Conservation (phyloP, 1,140 invertebrate genomes). For the Arctopsyche grandis region DNA sequence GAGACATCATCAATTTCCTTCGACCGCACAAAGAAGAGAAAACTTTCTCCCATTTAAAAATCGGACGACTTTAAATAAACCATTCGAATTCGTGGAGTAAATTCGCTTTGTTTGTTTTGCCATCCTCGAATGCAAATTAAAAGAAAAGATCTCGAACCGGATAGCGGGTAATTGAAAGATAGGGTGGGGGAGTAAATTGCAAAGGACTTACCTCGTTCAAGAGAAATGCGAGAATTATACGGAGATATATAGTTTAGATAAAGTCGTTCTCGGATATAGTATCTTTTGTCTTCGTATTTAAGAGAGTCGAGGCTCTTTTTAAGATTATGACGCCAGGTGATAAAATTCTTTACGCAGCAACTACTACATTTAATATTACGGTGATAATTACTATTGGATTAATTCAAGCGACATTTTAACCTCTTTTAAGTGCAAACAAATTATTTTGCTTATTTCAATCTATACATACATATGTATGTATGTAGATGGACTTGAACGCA, state of each 20-base stretch:
- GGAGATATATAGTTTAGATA: constrained; percentile 52
- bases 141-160: constrained; percentile 50
- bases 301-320: not conserved
- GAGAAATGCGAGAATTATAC: constrained; percentile 54
- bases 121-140: constrained; percentile 51
- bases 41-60: not conserved
- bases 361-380: too few relatives aligned
- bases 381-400: not conserved
- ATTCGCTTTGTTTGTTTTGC: constrained; percentile 13
- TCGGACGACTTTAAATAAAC: too few relatives aligned
- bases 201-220: constrained; percentile 35
- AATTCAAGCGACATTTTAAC: too few relatives aligned
- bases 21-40: not conserved
- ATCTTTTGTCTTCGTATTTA: constrained; percentile 38
- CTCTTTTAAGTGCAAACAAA: too few relatives aligned
- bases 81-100: not conserved
- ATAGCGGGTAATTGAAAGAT: constrained; percentile 50
- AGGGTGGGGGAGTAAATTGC: constrained; percentile 43
- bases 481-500: too few relatives aligned
- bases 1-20: constrained; percentile 23
- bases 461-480: too few relatives aligned
- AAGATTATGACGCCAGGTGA: not conserved
- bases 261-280: constrained; percentile 24
- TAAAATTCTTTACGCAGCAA: not conserved
- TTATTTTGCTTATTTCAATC: too few relatives aligned